Conservation (phyloP, 2,113 vertebrate species). For the Myotis lucifugus region DNA sequence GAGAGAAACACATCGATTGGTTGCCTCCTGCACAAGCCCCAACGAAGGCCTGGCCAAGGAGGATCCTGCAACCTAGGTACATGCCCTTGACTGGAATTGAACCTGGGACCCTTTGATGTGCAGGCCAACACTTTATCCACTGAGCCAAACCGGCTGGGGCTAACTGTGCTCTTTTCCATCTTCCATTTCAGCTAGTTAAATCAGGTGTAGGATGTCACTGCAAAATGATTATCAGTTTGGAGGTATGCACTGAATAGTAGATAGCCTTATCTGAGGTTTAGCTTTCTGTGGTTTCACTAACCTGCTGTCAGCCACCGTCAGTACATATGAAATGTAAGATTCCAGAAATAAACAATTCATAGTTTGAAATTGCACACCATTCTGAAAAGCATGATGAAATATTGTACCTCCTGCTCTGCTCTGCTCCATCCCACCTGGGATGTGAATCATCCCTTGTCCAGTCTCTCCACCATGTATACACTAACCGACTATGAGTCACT, state of each 20-base stretch:
- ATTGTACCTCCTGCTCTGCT: background rate
- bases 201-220: background rate
- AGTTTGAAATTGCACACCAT: background rate
- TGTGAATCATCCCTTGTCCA: background rate
- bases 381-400: background rate
- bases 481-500: too few species aligned
- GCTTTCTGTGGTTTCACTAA: background rate
- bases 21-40: too few species aligned
- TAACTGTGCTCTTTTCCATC: background rate
- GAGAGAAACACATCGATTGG: too few species aligned
- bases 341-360: background rate
- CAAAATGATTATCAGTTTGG: background rate
- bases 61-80: too few species aligned
- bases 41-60: too few species aligned
- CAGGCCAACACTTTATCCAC: too few species aligned
- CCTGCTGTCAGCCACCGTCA: background rate
- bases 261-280: background rate
- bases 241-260: fast-evolving
- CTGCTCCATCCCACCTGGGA: background rate
- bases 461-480: too few species aligned
- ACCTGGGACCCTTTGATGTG: too few species aligned
- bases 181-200: background rate
- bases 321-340: background rate
- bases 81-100: too few species aligned
- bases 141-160: too few species aligned